Evolutionary conservation across 1,140 invertebrate genomes (phyloP).

Genomic region (Brachionus plicatilis): DNA sequence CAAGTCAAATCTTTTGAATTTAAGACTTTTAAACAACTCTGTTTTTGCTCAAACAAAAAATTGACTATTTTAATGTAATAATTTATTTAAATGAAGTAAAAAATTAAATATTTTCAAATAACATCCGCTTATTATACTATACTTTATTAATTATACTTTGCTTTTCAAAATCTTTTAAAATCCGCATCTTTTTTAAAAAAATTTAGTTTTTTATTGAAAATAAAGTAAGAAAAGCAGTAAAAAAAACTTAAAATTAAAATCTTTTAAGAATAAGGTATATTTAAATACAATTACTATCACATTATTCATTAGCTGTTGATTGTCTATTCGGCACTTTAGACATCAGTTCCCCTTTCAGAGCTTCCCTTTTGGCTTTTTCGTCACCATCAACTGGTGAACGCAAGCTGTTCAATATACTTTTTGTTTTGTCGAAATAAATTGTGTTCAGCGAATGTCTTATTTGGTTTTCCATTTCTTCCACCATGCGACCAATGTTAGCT

Average conservation of each 20-base stretch:
- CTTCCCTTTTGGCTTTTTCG: constrained; percentile 38
- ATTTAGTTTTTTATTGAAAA: background rate
- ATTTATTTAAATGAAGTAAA: background rate
- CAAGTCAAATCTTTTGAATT: too few species aligned
- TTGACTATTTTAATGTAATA: background rate
- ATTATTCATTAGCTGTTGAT: constrained; percentile 2
- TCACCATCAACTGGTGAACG: constrained; percentile 58
- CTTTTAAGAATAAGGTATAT: background rate
- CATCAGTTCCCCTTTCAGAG: constrained; percentile 30
- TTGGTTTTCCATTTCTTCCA: constrained; percentile 96
- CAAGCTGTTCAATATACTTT: constrained; percentile 95
- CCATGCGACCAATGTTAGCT: constrained; percentile 82
- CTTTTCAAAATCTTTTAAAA: background rate
- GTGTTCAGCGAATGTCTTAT: constrained; percentile 95
- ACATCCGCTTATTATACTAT: background rate
- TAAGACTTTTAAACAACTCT: too few species aligned
- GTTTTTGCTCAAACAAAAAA: background rate
- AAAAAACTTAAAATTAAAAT: background rate
- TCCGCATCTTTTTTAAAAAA: background rate
- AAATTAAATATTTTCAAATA: background rate
- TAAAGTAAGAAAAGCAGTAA: background rate
- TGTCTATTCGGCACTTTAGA: constrained; percentile 31
- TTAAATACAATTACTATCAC: background rate
- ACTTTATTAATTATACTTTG: background rate
- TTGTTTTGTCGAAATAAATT: constrained; percentile 99